Base-by-base conservation (phyloP, 2,113 vertebrate genomes). In the Oxygymnocypris stewartii region DNA sequence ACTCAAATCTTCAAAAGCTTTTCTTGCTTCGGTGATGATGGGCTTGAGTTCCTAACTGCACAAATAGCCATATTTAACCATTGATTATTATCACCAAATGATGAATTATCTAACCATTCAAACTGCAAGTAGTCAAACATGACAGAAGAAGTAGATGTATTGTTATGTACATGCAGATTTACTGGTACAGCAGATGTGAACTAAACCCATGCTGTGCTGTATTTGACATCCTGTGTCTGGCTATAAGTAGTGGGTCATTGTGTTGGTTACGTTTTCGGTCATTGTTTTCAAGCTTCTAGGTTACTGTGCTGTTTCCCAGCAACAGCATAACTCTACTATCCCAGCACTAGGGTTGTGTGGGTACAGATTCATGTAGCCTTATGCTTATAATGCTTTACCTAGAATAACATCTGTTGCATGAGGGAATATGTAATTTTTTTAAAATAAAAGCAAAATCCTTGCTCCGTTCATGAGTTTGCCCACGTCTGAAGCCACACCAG, bases 271-370 rank as follows among this genome's bases (percentile, higher is more conserved):
- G n/a, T n/a, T n/a, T n/a, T n/a, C n/a, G 1, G 23, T 40, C 25
- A 84, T 84, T 57, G 67, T 74, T 54, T 57, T 37, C 31, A 54
- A 40, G 49, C 69, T 84, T 84, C 23, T 57, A 42, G 12, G 47
- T 74, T 74, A 74, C 67, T 40, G 49, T n/a, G n/a, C 82, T 84
- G 82, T 84, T 84, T 84, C 82, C 82, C 82, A 74, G 82, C 69
- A 84, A 84, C 82, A 74, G 35, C 42, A 49, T 31, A 69, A n/a
- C n/a, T n/a, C n/a, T n/a, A n/a, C n/a, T n/a, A n/a, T n/a, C n/a
- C n/a, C 20, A 74, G 67, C 20, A 18, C 20, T 74, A 59, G 28
- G 51, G 10, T 57, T 84, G 47, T 57, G 82, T 84, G 82, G 49
- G 69, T 74, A 74, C 65, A 37, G 28, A 57, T 74, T 67, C 44